A percentile compares a stretch with the other conserved stretches of the same genome.
phyloP scores from a whole-genome alignment of 1,140 invertebrate species.

The Drosophila navojoa region DNA sequence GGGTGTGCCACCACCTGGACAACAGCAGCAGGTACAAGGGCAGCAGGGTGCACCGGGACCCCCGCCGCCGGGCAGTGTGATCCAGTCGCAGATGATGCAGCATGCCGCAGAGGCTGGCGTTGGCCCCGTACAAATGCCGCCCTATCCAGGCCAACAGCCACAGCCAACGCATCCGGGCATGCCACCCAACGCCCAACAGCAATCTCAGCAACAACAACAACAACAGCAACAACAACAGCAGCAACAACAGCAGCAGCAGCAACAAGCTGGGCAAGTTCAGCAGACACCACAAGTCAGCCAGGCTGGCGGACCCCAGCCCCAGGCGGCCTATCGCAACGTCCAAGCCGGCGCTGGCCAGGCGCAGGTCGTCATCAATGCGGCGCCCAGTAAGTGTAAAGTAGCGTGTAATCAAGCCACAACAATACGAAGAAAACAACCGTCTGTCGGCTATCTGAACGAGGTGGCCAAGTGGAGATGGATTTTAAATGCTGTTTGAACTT shows the following conservation, averaged over 20 bases:
- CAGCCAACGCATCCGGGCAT: constrained; percentile 77
- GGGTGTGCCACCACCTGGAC: constrained; percentile 59
- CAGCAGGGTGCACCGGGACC: constrained; percentile 69
- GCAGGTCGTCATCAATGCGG: constrained; percentile 58
- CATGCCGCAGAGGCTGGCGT: constrained; percentile 41
- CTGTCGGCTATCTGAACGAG: neutral
- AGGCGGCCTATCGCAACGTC: constrained; percentile 57
- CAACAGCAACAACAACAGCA: constrained; percentile 60
- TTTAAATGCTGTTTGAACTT: neutral
- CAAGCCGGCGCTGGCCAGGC: constrained; percentile 58
- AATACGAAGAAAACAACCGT: too few species aligned
- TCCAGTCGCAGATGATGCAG: constrained; percentile 59
- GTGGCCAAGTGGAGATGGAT: too few species aligned
- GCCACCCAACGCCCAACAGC: constrained; percentile 79
- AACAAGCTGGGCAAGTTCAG: constrained; percentile 61
- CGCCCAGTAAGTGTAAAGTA: constrained; percentile 75
- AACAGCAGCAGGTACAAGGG: constrained; percentile 69
- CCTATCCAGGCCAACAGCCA: constrained; percentile 67
- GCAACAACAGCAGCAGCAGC: constrained; percentile 49
- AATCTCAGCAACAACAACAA: constrained; percentile 83
- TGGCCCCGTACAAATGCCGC: constrained; percentile 72
- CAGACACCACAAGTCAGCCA: constrained; percentile 55
- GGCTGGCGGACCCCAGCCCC: constrained; percentile 54
- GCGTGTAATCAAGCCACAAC: neutral
- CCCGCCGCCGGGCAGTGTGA: constrained; percentile 44